Evolutionary conservation across 1,140 invertebrate genomes (phyloP), one percentile per base, ranked within the genome.

Genomic region (Drosophila pseudoananassae): DNA sequence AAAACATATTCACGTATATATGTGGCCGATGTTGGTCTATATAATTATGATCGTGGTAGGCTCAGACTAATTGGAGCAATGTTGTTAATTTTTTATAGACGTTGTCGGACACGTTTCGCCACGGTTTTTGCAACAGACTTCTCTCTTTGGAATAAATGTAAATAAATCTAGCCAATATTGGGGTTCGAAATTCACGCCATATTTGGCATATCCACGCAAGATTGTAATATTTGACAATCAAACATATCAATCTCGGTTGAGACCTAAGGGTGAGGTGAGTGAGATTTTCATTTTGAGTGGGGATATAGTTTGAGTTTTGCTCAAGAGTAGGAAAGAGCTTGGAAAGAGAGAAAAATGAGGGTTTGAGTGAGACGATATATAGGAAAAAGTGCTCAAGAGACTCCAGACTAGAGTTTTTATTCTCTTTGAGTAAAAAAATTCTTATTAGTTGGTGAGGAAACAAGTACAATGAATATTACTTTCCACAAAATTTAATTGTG

Each of bases 1-100:
- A 14, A 33, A 20, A 31, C n/a, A 31, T 40, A 29, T 27, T 9
- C 14, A 5, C 9, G 5, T 31, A 46, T 14, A 27, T 31, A 15
- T 14, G 7, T 17, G 9, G 10, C 12, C 54, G 15, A 36, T 57
- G 55, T 57, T 8, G 46, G 43, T 45, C 55, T 1, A 33, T 23
- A 7, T 33, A 47, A 57, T 57, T 57, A 57, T 47, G 55, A 57
- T 46, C 17, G 1, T 17, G 12, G 29, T 29, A 14, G 55, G 55
- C 12, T 23, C 55, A 23, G 55, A 46, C 27, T 57, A 57, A 57
- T 57, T 57, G 55, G 55, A 47, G 55, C 55, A 47, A 47, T 47
- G 55, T 33, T 57, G 55, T 57, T 57, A 57, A 57, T 57, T 57
- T 57, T 57, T 57, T 23, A 57, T 46, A 33, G 43, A 27, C 55